Percentiles rank a stretch among this genome's conserved stretches.
Evolutionary conservation across 2,888 invertebrate genomes (phyloP).

Genomic region (Sminthurinus aureus): DNA sequence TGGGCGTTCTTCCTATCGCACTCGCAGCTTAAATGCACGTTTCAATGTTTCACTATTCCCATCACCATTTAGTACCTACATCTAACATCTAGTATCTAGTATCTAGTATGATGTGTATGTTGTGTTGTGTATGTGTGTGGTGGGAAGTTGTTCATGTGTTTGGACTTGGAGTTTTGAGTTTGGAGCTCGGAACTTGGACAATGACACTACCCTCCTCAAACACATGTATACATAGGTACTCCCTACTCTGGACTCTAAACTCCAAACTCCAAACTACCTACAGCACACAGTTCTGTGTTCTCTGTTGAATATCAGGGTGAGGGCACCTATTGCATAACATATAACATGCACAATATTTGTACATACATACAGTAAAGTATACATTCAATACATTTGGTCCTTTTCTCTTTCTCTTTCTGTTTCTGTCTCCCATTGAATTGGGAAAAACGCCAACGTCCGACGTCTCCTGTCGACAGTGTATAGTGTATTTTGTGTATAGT

Average conservation of each 20-base stretch:
- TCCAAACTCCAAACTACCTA: too few relatives aligned
- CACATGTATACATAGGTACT: too few relatives aligned
- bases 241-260: too few relatives aligned
- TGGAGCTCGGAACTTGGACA: not conserved
- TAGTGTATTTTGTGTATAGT: too few relatives aligned
- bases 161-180: too few relatives aligned
- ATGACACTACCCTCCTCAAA: not conserved
- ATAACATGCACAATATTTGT: too few relatives aligned
- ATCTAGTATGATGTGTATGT: not conserved
- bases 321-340: too few relatives aligned
- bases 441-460: not conserved
- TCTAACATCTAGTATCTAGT: not conserved
- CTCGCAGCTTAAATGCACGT: not conserved
- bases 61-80: not conserved
- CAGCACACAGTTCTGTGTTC: too few relatives aligned
- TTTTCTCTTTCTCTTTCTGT: too few relatives aligned
- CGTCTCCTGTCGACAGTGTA: not conserved
- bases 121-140: constrained; percentile 1
- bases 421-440: not conserved
- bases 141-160: constrained; percentile 15
- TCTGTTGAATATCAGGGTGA: too few relatives aligned
- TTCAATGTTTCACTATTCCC: not conserved
- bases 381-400: too few relatives aligned
- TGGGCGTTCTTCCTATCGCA: constrained; percentile 15
- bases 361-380: too few relatives aligned